These are phyloP conservation scores for Phyllostomus hastatus DNA, from an alignment of 2,113 vertebrate species.

Conservation along the genomic window DNA sequence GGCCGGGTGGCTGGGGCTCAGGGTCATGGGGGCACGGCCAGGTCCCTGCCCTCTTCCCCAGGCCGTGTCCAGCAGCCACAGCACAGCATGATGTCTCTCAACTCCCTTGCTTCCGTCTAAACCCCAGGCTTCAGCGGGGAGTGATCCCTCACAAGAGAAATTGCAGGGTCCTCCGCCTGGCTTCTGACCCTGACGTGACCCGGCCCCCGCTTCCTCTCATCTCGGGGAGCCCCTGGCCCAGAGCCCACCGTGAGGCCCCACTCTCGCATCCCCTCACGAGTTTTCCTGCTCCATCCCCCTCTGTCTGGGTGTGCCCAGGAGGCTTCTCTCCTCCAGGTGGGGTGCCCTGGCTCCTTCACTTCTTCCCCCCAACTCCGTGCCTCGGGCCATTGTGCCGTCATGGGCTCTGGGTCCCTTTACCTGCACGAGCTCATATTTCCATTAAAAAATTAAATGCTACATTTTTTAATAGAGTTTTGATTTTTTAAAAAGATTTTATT, in stretches of 20 bases:
- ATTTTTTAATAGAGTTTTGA: no score
- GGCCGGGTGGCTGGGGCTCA: no score
- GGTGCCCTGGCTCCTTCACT: no score
- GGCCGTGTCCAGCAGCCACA: not conserved
- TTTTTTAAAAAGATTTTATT: no score
- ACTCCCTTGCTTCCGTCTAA: not conserved
- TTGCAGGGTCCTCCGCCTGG: not conserved
- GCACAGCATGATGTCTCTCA: not conserved
- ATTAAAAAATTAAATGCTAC: not conserved
- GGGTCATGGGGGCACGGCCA: rapidly evolving
- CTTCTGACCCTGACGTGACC: not conserved
- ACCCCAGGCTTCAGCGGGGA: not conserved
- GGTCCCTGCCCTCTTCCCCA: not conserved
- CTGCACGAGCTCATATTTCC: not conserved
- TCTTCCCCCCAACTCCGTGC: rapidly evolving
- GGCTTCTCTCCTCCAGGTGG: not conserved
- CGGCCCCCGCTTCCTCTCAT: no score
- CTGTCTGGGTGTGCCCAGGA: not conserved
- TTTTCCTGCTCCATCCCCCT: not conserved
- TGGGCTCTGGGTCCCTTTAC: rapidly evolving
- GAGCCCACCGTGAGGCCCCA: rapidly evolving
- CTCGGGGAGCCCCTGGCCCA: not conserved
- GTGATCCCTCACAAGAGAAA: not conserved
- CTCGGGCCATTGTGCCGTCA: not conserved
- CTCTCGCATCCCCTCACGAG: rapidly evolving